Evolutionary conservation across 2,113 vertebrate genomes (phyloP), one percentile per base, ranked within the genome.

Genomic region (Galemys pyrenaicus): DNA sequence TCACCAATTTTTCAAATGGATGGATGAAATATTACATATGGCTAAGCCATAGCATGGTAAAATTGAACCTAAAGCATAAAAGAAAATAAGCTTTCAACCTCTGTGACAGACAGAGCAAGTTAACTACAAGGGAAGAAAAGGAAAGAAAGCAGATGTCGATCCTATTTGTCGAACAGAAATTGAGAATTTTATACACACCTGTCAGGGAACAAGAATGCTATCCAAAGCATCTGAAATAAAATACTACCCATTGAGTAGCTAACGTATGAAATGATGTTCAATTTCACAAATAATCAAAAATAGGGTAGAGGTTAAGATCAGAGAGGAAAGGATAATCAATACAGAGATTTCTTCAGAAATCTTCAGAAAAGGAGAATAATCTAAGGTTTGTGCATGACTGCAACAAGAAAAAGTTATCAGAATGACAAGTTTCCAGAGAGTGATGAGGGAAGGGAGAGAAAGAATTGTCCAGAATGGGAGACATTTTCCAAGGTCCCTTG

Each of bases 141-240:
- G 37, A 73, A 68, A 73, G 20, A 46, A 85, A 89, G 5, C 15
- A 68, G 15, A 62, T 32, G 2, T 37, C 8, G 19, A 49, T 60
- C 24, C 28, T 80, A 46, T 39, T 60, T 68, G n/a, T 5, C 46
- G 62, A 19, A 46, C 20, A 77, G 73, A 39, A 87, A 81, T 56
- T 81, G 80, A 87, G 56, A 87, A 56, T 74, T 74, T 16, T 56
- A 30, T 64, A 19, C 30, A 64, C 13, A n/a, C 22, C 30, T 77
- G 15, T 37, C 5, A 77, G 3, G 56, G 37, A 67, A 65, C 46
- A 65, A 82, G 46, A 67, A 77, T 26, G n/a, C 3, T 39, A 26
- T n/a, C 51, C 39, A 51, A 95, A 60, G 71, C 54, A 79, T 44
- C 87, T 75, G 35, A 68, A 70, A 90, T 30, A 67, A 77, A 87